These are phyloP conservation scores for Bubo blakistoni DNA, from an alignment of 2,113 vertebrate species.

Conservation along the genomic window DNA sequence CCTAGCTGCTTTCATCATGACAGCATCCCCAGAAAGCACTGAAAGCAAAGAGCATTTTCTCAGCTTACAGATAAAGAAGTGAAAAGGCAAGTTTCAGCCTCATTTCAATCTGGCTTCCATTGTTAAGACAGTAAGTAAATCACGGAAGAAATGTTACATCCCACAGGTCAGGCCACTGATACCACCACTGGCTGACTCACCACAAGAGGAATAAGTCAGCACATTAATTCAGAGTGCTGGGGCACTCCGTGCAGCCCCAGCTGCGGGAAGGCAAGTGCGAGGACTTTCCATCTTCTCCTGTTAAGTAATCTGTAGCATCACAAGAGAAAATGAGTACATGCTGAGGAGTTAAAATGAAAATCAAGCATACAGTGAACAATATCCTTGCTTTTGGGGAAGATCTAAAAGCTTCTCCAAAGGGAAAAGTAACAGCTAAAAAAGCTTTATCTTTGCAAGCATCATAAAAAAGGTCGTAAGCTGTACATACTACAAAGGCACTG, in stretches of 20 bases:
- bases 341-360: constrained; percentile 13
- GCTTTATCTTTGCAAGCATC: constrained; percentile 52
- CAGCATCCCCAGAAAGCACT: neutral
- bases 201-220: neutral
- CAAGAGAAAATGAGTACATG: neutral
- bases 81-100: neutral
- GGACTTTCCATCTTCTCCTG: rapidly evolving
- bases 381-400: neutral
- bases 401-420: constrained; percentile 7
- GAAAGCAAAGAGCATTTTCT: neutral
- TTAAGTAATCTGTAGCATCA: neutral
- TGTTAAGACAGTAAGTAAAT: neutral
- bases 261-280: neutral
- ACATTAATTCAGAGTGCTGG: neutral
- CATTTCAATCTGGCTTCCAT: neutral
- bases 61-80: neutral
- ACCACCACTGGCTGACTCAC: neutral
- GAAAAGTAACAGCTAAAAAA: constrained; percentile 6
- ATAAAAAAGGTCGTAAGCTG: constrained; percentile 17
- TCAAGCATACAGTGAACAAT: neutral
- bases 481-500: constrained; percentile 58
- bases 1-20: neutral
- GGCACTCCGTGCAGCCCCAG: neutral
- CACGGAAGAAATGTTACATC: neutral
- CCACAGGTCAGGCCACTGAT: neutral